Evolutionary conservation across 2,888 invertebrate genomes (phyloP), one percentile per base, ranked within the genome.

Genomic region (Cheilosia vernalis): DNA sequence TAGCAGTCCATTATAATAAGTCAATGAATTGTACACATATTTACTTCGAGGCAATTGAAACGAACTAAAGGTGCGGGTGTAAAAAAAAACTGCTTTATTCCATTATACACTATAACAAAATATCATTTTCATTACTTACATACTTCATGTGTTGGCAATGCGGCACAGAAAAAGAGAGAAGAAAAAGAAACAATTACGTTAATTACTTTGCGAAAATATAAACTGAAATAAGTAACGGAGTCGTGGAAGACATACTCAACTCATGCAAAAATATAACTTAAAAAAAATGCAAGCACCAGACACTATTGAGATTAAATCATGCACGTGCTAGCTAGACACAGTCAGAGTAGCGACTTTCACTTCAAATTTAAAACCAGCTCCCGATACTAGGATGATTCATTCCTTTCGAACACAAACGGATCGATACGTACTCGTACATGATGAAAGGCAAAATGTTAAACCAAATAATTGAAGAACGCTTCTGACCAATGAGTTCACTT

Each of bases 61-160:
- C 37, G 4, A 37, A 37, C 13, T 37, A 37, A 3, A 3, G 13
- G 13, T 37, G 13, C 13, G 37, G 37, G 13, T 0, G 13, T 37
- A 33, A 10, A 33, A 9, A 0, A 33, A 33, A 9, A 0, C 33
- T 3, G 10, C 13, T 13, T 37, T 13, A 37, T 37, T 4, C 4
- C 13, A 17, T 44, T 7, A 7, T 42, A 37, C 37, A 4, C 4
- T 37, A 13, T 13, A 37, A 13, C 13, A 47, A 17, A 2, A 47
- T 47, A 9, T 51, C 30, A 17, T 49, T 56, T 9, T n/a, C 21
- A 49, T 79, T 84, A 84, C 83, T 84, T 84, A 84, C 83, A 84
- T 74, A 79, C 83, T 83, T 72, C 44, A 51, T 61, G 64, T 27
- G 55, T 63, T 77, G 51, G n/a, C 56, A 51, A 66, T n/a, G 51